These are phyloP conservation scores for Lepidochitona cinerea DNA, from an alignment of 2,888 invertebrate genomes.

Conservation along the genomic window DNA sequence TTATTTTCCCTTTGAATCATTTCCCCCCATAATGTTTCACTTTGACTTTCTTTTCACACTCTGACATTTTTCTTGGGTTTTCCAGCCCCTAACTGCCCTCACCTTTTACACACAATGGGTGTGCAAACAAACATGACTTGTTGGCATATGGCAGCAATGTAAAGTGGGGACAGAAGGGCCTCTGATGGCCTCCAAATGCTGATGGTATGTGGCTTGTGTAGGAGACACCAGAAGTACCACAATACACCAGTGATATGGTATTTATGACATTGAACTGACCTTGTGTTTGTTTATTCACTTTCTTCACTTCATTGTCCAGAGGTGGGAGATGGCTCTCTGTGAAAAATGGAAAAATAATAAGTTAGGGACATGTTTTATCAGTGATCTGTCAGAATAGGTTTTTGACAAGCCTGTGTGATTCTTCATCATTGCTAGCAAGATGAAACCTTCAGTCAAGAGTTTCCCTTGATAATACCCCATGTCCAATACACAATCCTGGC, in stretches of 20 bases:
- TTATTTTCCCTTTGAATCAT: neutral
- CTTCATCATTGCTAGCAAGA: too few relatives aligned
- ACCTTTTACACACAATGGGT: neutral
- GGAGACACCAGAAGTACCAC: neutral
- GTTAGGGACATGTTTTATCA: neutral
- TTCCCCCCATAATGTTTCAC: neutral
- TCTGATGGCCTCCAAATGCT: neutral
- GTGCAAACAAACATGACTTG: neutral
- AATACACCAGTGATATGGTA: neutral
- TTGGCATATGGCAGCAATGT: neutral
- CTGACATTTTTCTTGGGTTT: neutral
- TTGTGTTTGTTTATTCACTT: constrained; percentile 53
- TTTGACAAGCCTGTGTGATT: too few relatives aligned
- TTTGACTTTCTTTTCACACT: neutral
- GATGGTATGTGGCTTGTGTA: neutral
- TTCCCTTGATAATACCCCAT: too few relatives aligned
- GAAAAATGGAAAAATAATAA: constrained; percentile 13
- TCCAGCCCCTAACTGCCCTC: neutral
- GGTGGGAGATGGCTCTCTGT: constrained; percentile 52
- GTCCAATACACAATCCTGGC: too few relatives aligned
- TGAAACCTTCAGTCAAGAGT: too few relatives aligned
- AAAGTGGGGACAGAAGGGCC: neutral
- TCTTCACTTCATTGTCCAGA: constrained; percentile 57
- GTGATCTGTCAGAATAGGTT: neutral
- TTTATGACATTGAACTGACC: constrained; percentile 32